These are phyloP conservation scores for Zosterops lateralis DNA, from an alignment of 2,113 vertebrate genomes.

Conservation along the genomic window DNA sequence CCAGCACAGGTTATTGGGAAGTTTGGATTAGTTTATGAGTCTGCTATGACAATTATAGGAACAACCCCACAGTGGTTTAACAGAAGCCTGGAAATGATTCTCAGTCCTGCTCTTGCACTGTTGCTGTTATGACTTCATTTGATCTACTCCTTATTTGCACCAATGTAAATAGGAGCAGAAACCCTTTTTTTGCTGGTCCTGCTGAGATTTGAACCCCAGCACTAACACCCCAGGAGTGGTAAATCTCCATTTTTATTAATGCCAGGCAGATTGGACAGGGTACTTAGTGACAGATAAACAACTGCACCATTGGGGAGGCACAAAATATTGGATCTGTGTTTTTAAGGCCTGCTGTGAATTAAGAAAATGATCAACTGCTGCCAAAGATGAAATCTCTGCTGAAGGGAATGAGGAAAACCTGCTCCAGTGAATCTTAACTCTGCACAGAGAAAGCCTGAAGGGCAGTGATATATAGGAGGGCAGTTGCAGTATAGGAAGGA, in stretches of 20 bases:
- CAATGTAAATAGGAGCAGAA: neutral
- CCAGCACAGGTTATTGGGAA: neutral
- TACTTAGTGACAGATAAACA: slow-evolving; percentile 50
- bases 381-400: slow-evolving; percentile 16
- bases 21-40: slow-evolving; percentile 10
- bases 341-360: slow-evolving; percentile 49
- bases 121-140: neutral
- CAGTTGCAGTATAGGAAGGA: neutral
- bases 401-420: neutral
- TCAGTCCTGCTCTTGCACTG: neutral
- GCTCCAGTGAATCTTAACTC: neutral
- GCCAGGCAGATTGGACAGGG: neutral
- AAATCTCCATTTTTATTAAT: slow-evolving; percentile 25
- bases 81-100: neutral
- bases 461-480: slow-evolving; percentile 15
- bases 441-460: neutral
- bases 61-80: neutral
- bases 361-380: slow-evolving; percentile 38
- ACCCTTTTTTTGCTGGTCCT: neutral
- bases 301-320: neutral
- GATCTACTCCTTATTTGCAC: slow-evolving; percentile 1
- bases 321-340: neutral
- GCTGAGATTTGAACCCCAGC: neutral
- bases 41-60: neutral
- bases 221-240: neutral